Base-by-base conservation (phyloP, 2,888 invertebrate species). In the Eledona agricola region DNA sequence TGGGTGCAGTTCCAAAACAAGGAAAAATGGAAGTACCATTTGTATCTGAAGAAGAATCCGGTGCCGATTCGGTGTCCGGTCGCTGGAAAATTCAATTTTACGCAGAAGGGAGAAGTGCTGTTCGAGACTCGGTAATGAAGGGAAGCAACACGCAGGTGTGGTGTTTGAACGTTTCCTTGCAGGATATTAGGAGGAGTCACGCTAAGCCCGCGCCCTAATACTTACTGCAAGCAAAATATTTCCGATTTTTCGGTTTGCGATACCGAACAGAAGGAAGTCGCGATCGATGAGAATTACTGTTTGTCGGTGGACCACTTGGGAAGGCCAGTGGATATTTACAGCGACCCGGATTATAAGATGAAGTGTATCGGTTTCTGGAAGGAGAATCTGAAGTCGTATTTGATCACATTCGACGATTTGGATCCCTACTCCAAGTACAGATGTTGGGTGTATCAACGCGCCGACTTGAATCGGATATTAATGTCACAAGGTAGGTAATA, bases 311-410 rank as follows among this genome's bases (percentile, higher is more conserved):
- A 98, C 78, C 89, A 96, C 78, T 83, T 92, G 67, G 97, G 96
- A 32, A 83, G 93, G 64, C 97, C 97, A 1, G 89, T 95, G 51
- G 96, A 97, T 78, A 94, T 96, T 70, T 95, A 95, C 83, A 93
- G 82, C 59, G 92, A 93, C 72, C 94, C 96, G 1, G 97, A 98
- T 81, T 95, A 96, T 71, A 89, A 86, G 73, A 89, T 98, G 89
- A 94, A 94, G 72, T 98, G 98, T 72, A 94, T 98, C 64, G 97
- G 96, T 0, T 97, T 85, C 76, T 98, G 96, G 95, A 95, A 96
- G 75, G 97, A 98, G 74, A 97, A 98, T 80, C 82, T 97, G 20
- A 93, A 92, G 73, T 97, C 97, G 0, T 97, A 97, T 75, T 78
- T 98, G 26, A 90, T 98, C 46, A 98, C 97, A 0, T 96, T 90